A percentile compares a stretch with the other conserved stretches of the same genome.
Evolutionary conservation across 2,113 vertebrate genomes (phyloP).

Genomic region (rabbit (Oryctolagus cuniculus)): mOryCun1.1 NC_091433.1:169234501-169235000

Average conservation of each 20-base stretch:
- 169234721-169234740: slow-evolving; percentile 61
- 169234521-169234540: slow-evolving; percentile 13
- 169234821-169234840: slow-evolving; percentile 25
- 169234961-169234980: slow-evolving; percentile 46
- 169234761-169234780: slow-evolving; percentile 70
- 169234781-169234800: slow-evolving; percentile 77
- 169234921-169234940: slow-evolving; percentile 59
- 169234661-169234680: slow-evolving; percentile 60
- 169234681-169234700: slow-evolving; percentile 2
- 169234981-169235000: slow-evolving; percentile 62
- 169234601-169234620: slow-evolving; percentile 22
- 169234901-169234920: slow-evolving; percentile 22
- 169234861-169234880: slow-evolving; percentile 54
- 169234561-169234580: slow-evolving; percentile 60
- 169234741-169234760: slow-evolving; percentile 69
- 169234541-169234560: slow-evolving; percentile 14
- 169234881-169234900: slow-evolving; percentile 32
- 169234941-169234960: slow-evolving; percentile 39
- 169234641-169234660: slow-evolving; percentile 18
- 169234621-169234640: neutral
- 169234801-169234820: slow-evolving; percentile 68
- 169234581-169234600: slow-evolving; percentile 27
- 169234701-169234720: neutral
- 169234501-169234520: slow-evolving; percentile 43
- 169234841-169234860: slow-evolving; percentile 59